A percentile compares a stretch with the other conserved stretches of the same genome.
Conservation (phyloP, 1,140 invertebrate species). For the Heliconius hermathena region DNA sequence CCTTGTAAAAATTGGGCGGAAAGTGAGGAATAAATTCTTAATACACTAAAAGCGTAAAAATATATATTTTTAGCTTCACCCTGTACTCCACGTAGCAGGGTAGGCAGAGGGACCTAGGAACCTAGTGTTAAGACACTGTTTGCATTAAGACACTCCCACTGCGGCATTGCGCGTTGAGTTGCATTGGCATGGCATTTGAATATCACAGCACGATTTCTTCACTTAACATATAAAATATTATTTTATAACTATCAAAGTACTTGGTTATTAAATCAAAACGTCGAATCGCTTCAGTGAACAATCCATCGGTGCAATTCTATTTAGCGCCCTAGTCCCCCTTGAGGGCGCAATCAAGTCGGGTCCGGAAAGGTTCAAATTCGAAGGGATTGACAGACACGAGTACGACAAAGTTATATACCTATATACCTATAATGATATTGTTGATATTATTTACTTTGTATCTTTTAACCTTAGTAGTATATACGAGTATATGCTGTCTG, state of each 20-base stretch:
- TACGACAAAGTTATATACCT: neutral
- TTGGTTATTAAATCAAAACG: slow-evolving; percentile 25
- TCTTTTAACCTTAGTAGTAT: neutral
- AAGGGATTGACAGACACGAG: slow-evolving; percentile 13
- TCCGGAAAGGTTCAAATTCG: slow-evolving; percentile 42
- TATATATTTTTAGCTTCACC: too few species aligned
- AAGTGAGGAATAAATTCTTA: too few species aligned
- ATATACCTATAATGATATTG: neutral
- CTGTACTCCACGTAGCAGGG: too few species aligned
- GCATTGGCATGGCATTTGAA: too few species aligned
- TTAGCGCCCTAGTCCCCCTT: slow-evolving; percentile 24
- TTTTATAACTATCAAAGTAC: neutral
- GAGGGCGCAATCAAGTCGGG: slow-evolving; percentile 46
- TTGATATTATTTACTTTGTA: neutral
- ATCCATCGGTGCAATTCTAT: slow-evolving; percentile 30
- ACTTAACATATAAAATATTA: neutral
- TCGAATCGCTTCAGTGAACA: slow-evolving; percentile 15
- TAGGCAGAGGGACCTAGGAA: too few species aligned
- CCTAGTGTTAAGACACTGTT: too few species aligned
- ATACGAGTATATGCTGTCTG: neutral
- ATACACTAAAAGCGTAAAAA: too few species aligned
- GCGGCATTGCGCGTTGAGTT: too few species aligned
- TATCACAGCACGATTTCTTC: neutral
- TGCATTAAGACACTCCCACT: too few species aligned
- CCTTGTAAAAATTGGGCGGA: too few species aligned